These are phyloP conservation scores for Sphaerophoria rueppellii DNA, from an alignment of 2,888 invertebrate species.

Conservation along the genomic window DNA sequence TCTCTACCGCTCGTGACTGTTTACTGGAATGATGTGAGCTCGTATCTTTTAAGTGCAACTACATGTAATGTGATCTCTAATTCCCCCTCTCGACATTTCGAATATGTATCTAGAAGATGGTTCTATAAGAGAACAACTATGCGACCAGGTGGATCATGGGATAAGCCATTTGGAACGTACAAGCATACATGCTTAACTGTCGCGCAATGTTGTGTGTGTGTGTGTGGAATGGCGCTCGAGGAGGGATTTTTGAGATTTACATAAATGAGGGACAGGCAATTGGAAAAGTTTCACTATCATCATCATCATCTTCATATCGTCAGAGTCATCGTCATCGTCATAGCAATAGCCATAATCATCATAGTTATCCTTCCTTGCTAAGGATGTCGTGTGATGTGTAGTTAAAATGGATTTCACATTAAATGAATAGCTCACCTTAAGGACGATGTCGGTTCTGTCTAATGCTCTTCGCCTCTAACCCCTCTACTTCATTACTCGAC, in stretches of 20 bases:
- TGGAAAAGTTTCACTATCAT: constrained; percentile 62
- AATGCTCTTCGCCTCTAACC: not conserved
- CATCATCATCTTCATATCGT: not conserved
- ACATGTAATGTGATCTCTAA: constrained; percentile 71
- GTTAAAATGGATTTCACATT: constrained; percentile 67
- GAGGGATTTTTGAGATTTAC: constrained; percentile 57
- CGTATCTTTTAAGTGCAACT: constrained; percentile 68
- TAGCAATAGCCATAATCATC: constrained; percentile 20
- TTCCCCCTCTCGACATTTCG: constrained; percentile 36
- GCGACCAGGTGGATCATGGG: constrained; percentile 40
- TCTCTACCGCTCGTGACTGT: not conserved
- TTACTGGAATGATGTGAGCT: not conserved
- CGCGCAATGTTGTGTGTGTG: not conserved
- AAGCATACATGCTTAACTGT: not conserved
- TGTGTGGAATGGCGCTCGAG: not conserved
- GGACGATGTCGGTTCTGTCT: constrained; percentile 45
- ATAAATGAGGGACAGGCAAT: constrained; percentile 69
- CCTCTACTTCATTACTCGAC: not conserved
- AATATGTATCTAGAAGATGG: constrained; percentile 27
- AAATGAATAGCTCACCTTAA: constrained; percentile 54
- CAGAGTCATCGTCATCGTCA: constrained; percentile 30
- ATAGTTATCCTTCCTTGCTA: not conserved
- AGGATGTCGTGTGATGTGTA: constrained; percentile 29
- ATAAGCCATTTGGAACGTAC: not conserved
- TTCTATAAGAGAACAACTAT: constrained; percentile 42